These are phyloP conservation scores for Leiothrix lutea DNA, from an alignment of 2,113 vertebrate genomes.

Conservation along the genomic window DNA sequence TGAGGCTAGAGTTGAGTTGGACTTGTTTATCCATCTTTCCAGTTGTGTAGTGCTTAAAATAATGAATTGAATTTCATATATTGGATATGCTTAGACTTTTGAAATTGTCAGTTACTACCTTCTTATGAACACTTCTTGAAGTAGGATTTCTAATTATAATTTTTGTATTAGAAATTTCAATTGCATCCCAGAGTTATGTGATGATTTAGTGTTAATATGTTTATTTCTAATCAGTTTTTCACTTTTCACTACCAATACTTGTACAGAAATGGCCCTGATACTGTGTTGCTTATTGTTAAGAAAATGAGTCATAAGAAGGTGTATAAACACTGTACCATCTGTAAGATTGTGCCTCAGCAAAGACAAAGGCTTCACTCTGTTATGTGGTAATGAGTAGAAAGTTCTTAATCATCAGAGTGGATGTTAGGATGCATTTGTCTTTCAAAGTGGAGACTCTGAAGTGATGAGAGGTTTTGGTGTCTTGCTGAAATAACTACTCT, in stretches of 20 bases:
- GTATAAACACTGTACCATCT: neutral
- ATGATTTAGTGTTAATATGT: neutral
- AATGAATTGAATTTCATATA: neutral
- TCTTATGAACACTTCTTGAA: neutral
- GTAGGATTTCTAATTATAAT: neutral
- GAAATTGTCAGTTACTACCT: neutral
- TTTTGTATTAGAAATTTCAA: neutral
- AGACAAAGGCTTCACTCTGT: neutral
- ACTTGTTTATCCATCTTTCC: neutral
- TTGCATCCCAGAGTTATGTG: neutral
- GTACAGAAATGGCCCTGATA: neutral
- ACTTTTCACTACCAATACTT: neutral
- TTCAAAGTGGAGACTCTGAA: neutral
- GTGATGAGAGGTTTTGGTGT: neutral
- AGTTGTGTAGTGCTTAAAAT: neutral
- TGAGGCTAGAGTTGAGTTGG: neutral
- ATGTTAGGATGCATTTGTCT: neutral
- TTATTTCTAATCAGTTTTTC: neutral
- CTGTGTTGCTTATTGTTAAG: neutral
- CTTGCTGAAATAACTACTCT: neutral
- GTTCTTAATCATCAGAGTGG: neutral
- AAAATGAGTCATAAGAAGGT: neutral
- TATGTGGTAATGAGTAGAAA: neutral
- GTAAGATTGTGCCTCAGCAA: neutral
- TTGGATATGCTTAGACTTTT: neutral